Conservation (phyloP, 2,113 vertebrate species). For the Ranitomeya variabilis region DNA sequence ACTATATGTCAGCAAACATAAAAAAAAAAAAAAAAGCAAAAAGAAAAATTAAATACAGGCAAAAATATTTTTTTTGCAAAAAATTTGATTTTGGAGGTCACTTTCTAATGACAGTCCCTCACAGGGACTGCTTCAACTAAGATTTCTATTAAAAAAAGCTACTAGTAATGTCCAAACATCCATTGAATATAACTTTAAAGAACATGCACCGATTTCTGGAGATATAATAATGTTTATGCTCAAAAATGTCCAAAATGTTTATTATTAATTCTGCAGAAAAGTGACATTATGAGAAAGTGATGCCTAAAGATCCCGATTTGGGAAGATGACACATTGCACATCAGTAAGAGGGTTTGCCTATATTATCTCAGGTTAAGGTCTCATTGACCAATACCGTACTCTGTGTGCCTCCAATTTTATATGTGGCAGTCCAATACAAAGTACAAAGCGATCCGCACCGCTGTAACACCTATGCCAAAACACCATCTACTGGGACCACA, state of each 20-base stretch:
- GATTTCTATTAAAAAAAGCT: background rate
- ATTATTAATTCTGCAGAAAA: background rate
- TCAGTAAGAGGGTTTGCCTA: background rate
- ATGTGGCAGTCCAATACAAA: background rate
- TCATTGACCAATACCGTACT: background rate
- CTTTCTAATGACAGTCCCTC: background rate
- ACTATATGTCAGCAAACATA: slow-evolving; percentile 11
- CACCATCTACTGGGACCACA: too few relatives aligned
- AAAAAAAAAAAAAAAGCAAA: background rate
- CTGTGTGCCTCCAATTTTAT: background rate
- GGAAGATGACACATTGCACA: too few relatives aligned
- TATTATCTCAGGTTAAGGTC: too few relatives aligned
- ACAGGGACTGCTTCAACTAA: background rate
- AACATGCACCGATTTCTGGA: background rate
- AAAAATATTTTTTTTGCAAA: background rate
- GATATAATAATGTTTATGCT: background rate
- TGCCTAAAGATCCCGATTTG: background rate
- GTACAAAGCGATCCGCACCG: too few relatives aligned
- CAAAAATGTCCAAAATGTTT: background rate
- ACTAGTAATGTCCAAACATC: background rate
- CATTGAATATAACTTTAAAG: background rate
- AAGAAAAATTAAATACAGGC: slow-evolving; percentile 3
- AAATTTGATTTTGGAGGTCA: background rate
- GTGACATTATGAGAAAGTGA: background rate
- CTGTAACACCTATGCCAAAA: too few relatives aligned